A percentile compares a stretch with the other conserved stretches of the same genome.
These are phyloP conservation scores for Eubasilissa regina DNA, from an alignment of 1,140 invertebrate genomes.

Conservation along the genomic window DNA sequence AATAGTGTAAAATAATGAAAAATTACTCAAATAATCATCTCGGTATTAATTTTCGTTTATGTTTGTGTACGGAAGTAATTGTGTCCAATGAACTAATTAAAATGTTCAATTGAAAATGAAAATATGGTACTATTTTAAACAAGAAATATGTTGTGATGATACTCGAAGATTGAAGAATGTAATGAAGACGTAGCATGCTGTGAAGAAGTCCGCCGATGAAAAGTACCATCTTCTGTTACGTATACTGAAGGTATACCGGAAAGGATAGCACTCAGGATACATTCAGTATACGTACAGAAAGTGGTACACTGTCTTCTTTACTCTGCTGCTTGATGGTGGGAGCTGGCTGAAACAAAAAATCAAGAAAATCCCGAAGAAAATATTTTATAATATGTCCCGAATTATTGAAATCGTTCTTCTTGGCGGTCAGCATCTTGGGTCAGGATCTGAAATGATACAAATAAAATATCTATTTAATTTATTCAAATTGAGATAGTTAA, in stretches of 20 bases:
- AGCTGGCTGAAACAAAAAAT: constrained; percentile 26
- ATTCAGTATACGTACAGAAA: constrained; percentile 99
- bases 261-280: constrained; percentile 97
- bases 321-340: constrained; percentile 9
- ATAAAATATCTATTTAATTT: background rate
- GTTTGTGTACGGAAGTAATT: too few relatives aligned
- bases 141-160: too few relatives aligned
- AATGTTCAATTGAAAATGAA: too few relatives aligned
- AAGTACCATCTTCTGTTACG: constrained; percentile 96
- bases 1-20: too few relatives aligned
- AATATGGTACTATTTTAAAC: too few relatives aligned
- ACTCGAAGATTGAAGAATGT: too few relatives aligned
- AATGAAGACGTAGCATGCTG: too few relatives aligned
- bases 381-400: background rate
- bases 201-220: constrained; percentile 70
- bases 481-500: background rate
- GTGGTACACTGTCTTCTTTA: constrained; percentile 77
- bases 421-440: background rate
- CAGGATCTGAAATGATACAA: constrained; percentile 26
- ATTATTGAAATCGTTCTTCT: background rate
- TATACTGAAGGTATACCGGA: constrained; percentile 99
- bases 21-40: too few relatives aligned
- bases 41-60: too few relatives aligned
- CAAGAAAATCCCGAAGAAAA: background rate
- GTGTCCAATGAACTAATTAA: too few relatives aligned